Base-by-base conservation (phyloP, 2,797 vertebrate genomes). In the Scolopax rusticola region DNA sequence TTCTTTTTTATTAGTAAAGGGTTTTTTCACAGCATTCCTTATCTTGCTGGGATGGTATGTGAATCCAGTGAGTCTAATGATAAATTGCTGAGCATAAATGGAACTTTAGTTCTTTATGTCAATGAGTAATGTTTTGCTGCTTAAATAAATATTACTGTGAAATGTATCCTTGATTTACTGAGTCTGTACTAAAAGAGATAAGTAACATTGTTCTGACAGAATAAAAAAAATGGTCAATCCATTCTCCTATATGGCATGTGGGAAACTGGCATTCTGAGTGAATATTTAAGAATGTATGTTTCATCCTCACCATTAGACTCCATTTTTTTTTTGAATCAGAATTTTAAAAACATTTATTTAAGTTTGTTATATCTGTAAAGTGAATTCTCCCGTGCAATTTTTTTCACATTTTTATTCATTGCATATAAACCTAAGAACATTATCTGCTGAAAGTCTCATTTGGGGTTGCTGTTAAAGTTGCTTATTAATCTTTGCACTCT, bases 71-170 rank as follows among this genome's bases (percentile, higher is more conserved):
- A 70, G 61, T 63, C 65, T 48, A 81, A 60, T 69, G 80, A 85
- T 65, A 65, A 95, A 95, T 81, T 92, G 33, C 41, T 70, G 63
- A 84, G 33, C 15, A 64, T 27, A 95, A 83, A 65, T 57, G n/a
- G 33, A 93, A 89, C 19, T 51, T 78, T 30, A 65, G n/a, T 80
- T 91, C 71, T 84, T 20, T 54, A 21, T 67, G 50, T 73, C 83
- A 79, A 47, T 80, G 84, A 90, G n/a, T 76, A 91, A 91, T 83
- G 10, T 80, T 94, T 85, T 83, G 27, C 47, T 92, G 53, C 60
- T 90, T 93, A 91, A 57, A 79, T 74, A 93, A 93, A 94, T 92
- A 84, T 69, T 85, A 63, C 41, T 71, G 43, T 70, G 85, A 97
- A 95, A 90, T 45, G 54, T 92, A 87, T n/a, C 27, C 60, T 60